phyloP scores from a whole-genome alignment of 1,140 invertebrate genomes.

The Uloborus diversus region DNA sequence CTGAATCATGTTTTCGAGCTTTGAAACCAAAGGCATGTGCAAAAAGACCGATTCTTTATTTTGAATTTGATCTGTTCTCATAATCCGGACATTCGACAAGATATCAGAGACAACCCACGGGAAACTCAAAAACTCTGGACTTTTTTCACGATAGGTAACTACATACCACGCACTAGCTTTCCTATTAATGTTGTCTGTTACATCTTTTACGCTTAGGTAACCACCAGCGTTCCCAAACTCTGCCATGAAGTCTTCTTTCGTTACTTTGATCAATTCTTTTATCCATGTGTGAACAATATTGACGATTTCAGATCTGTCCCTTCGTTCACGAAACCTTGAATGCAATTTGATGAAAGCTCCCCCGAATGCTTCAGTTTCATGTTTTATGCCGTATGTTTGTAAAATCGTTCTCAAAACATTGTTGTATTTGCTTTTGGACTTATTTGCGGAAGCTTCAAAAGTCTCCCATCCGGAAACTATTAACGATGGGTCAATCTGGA shows the following conservation, averaged over 20 bases:
- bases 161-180: constrained; percentile 47
- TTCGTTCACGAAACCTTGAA: background rate
- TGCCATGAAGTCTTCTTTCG: constrained; percentile 2
- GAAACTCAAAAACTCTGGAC: constrained; percentile 31
- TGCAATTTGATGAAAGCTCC: constrained; percentile 19
- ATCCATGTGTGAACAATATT: background rate
- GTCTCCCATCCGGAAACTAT: constrained; percentile 51
- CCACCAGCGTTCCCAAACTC: background rate
- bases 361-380: constrained; percentile 33
- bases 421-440: constrained; percentile 20
- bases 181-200: background rate
- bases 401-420: constrained; percentile 7
- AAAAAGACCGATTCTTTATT: background rate
- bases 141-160: constrained; percentile 9
- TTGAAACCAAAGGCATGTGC: background rate
- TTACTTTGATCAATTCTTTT: background rate
- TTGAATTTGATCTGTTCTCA: no score
- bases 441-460: constrained; percentile 29
- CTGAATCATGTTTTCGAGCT: background rate
- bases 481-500: constrained; percentile 25
- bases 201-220: background rate
- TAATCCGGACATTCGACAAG: background rate
- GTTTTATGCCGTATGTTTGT: constrained; percentile 20
- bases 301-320: constrained; percentile 13
- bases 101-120: constrained; percentile 27